Percentiles rank a stretch among this genome's conserved stretches.
Conservation (phyloP, 1,140 invertebrate species). For the Gonioctena quinquepunctata region DNA sequence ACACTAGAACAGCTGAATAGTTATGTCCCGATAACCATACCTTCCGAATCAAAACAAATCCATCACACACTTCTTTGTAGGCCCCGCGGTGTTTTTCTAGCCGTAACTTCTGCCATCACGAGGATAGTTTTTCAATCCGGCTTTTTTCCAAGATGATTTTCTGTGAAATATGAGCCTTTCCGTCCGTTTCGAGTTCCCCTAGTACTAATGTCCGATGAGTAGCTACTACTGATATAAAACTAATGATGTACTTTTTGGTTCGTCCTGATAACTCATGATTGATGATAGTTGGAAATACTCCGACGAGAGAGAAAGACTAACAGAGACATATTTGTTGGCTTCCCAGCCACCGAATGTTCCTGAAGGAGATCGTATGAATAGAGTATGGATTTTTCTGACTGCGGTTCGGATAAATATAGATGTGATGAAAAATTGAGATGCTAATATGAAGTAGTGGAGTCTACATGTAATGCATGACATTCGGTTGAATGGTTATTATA, state of each 20-base stretch:
- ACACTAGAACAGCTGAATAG: no score
- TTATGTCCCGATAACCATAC: no score
- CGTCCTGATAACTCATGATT: slow-evolving; percentile 40
- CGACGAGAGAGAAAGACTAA: no score
- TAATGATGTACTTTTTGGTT: slow-evolving; percentile 46
- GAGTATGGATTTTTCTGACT: not conserved
- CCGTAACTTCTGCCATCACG: not conserved
- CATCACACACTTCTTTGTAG: not conserved
- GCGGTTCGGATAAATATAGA: not conserved
- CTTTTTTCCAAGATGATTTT: not conserved
- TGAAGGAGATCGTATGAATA: not conserved
- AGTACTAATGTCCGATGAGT: slow-evolving; percentile 38
- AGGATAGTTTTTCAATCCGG: not conserved
- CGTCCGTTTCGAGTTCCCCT: slow-evolving; percentile 25
- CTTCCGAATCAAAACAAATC: no score
- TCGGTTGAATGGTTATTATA: not conserved
- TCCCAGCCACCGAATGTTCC: not conserved
- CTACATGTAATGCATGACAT: not conserved
- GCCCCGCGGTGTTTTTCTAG: not conserved
- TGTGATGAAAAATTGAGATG: not conserved
- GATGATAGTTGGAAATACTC: slow-evolving; percentile 28
- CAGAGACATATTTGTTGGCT: slow-evolving; percentile 19
- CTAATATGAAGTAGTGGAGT: not conserved
- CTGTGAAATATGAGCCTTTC: slow-evolving; percentile 33
- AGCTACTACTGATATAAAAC: slow-evolving; percentile 41